Evolutionary conservation across 53 echinoderm and acorn worm species (phyloP).

Genomic region (Hippasteria phrygiana): DNA sequence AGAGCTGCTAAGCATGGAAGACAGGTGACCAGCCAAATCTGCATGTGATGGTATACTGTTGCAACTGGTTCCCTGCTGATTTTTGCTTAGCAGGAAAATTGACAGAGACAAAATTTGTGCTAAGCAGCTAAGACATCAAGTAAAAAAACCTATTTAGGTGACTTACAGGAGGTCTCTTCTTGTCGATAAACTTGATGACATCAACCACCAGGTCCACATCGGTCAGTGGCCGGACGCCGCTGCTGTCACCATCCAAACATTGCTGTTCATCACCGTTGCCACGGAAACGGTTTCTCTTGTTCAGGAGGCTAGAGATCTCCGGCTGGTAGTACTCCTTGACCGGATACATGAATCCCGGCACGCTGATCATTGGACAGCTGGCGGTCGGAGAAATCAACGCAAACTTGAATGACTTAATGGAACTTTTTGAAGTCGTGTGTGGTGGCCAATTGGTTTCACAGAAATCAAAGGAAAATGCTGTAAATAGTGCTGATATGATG

Average conservation of each 20-base stretch:
- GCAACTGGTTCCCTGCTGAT: too few relatives aligned
- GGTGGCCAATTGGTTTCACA: too few relatives aligned
- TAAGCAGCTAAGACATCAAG: not conserved
- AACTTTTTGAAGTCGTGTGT: too few relatives aligned
- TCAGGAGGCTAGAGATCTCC: constrained; percentile 37
- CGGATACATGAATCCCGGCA: constrained; percentile 90
- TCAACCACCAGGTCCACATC: constrained; percentile 80
- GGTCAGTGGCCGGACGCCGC: constrained; percentile 68
- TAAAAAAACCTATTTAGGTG: too few relatives aligned
- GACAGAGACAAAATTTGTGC: not conserved
- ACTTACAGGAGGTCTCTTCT: constrained; percentile 79
- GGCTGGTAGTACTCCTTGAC: constrained; percentile 83
- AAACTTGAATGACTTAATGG: not conserved
- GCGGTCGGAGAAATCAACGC: not conserved
- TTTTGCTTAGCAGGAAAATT: not conserved
- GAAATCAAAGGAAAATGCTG: too few relatives aligned
- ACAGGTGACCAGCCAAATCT: too few relatives aligned
- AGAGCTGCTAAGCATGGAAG: not conserved
- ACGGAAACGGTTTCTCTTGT: not conserved
- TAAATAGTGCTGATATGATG: too few relatives aligned
- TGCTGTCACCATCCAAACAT: not conserved
- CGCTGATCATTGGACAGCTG: constrained; percentile 88
- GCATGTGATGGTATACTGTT: too few relatives aligned
- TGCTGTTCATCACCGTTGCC: not conserved
- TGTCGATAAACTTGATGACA: constrained; percentile 78